phyloP scores from a whole-genome alignment of 1,140 invertebrate genomes.

The Himalopsyche phryganea region DNA sequence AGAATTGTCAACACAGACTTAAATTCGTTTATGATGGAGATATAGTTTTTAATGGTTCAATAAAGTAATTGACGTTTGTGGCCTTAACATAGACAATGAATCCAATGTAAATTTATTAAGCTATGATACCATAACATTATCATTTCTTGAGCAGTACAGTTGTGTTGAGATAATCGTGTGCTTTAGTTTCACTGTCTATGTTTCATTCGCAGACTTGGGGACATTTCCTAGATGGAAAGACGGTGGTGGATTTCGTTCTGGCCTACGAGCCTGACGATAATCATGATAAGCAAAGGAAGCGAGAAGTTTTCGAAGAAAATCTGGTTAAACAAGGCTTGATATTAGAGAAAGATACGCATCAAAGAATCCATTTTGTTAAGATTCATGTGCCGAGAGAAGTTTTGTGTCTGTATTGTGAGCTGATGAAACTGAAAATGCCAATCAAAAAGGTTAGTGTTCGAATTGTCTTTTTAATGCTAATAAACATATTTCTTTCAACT shows the following conservation, averaged over 20 bases:
- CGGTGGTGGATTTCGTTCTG: slow-evolving; percentile 64
- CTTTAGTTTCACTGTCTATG: too few species aligned
- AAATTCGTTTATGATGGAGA: too few species aligned
- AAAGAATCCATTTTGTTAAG: slow-evolving; percentile 63
- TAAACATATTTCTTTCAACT: too few species aligned
- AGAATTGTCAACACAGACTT: too few species aligned
- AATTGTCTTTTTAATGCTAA: background rate
- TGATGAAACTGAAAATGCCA: slow-evolving; percentile 85
- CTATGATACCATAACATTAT: too few species aligned
- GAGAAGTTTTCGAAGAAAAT: slow-evolving; percentile 59
- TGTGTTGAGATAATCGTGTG: too few species aligned
- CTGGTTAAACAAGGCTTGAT: slow-evolving; percentile 58
- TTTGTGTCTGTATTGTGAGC: slow-evolving; percentile 77
- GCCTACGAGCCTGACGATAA: slow-evolving; percentile 54
- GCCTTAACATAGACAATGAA: too few species aligned
- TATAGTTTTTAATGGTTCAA: too few species aligned
- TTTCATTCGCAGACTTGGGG: slow-evolving; percentile 38
- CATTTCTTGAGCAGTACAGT: too few species aligned
- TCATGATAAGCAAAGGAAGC: slow-evolving; percentile 43
- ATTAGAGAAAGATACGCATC: slow-evolving; percentile 57
- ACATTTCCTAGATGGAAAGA: slow-evolving; percentile 44
- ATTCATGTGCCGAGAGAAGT: slow-evolving; percentile 80
- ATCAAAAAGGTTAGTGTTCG: slow-evolving; percentile 62
- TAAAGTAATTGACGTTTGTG: too few species aligned
- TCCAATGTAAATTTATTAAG: too few species aligned